Percentiles rank a stretch among this genome's conserved stretches.
Evolutionary conservation across 2,113 vertebrate species (phyloP).

Genomic region (Desmodus rotundus): DNA sequence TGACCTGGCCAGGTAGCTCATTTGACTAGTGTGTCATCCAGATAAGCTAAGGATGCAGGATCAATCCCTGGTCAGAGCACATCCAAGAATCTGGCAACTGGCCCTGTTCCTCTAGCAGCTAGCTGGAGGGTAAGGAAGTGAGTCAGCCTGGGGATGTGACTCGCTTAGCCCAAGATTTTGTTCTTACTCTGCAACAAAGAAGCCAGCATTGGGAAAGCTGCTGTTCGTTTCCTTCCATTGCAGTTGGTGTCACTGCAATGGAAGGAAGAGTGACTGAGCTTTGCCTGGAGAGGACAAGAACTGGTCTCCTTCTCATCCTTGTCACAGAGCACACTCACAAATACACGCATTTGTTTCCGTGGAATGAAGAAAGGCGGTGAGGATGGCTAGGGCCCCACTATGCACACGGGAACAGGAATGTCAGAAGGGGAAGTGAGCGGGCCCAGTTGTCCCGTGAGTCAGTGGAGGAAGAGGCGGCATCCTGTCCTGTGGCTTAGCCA

Average conservation of each 20-base stretch:
- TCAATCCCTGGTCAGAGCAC: too few species aligned
- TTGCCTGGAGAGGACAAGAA: neutral
- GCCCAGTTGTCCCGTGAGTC: conserved; percentile 40
- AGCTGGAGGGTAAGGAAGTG: neutral
- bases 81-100: neutral
- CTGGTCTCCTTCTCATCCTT: neutral
- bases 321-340: neutral
- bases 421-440: conserved; percentile 35
- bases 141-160: neutral
- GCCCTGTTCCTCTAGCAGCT: neutral
- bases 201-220: neutral
- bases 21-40: too few species aligned
- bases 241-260: neutral
- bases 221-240: neutral
- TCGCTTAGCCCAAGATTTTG: conserved; percentile 21
- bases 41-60: too few species aligned
- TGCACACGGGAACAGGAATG: neutral
- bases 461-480: neutral
- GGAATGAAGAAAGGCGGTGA: neutral
- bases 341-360: neutral
- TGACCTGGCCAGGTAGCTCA: too few species aligned
- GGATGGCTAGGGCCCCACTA: neutral
- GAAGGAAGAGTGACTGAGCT: neutral
- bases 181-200: neutral
- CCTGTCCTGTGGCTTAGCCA: neutral